Evolutionary conservation across 2,113 vertebrate species (phyloP), one percentile per base, ranked within the genome.

Genomic region (Pterocles burchelli): DNA sequence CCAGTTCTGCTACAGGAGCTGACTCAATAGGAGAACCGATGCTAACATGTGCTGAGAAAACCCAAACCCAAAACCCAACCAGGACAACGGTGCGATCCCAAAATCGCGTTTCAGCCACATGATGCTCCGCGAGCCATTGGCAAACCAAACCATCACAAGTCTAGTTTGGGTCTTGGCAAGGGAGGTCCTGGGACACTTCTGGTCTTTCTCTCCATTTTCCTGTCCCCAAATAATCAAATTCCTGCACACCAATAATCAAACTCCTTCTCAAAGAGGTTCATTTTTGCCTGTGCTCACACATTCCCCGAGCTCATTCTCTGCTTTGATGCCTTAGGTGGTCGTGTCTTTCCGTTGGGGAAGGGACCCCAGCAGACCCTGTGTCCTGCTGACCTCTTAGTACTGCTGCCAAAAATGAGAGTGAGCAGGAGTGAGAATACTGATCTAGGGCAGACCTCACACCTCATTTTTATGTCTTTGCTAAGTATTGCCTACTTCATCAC

Each of bases 201-300:
- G 34, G 6, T 33, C 36, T 36, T 67, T 13, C 75, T 55, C 34
- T 62, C 54, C 0, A 1, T 68, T 41, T 24, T 55, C n/a, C 18
- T 28, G 28, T 31, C 38, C 28, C 21, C 25, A 28, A 4, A 11
- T 1, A 22, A 76, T 67, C n/a, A 36, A 3, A 67, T 36, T 46
- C 41, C 0, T 16, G 18, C 52, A 45, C n/a, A 17, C 38, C 24
- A 14, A 3, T 0, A 28, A 38, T 2, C 9, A 3, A 31, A 87
- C 4, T n/a, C 2, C 1, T 88, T 46, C 51, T 43, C 78, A 66
- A 55, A 34, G 1, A 25, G 28, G 34, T 12, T 41, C 11, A 5
- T 4, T 65, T 65, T 43, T 65, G 55, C 19, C 38, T 17, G 38
- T 8, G 1, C 14, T 70, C 4, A 2, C 22, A 4, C 10, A 7